A percentile compares a stretch with the other conserved stretches of the same genome.
Conservation (phyloP, 2,888 invertebrate genomes). For the Eretmocerus hayati region DNA sequence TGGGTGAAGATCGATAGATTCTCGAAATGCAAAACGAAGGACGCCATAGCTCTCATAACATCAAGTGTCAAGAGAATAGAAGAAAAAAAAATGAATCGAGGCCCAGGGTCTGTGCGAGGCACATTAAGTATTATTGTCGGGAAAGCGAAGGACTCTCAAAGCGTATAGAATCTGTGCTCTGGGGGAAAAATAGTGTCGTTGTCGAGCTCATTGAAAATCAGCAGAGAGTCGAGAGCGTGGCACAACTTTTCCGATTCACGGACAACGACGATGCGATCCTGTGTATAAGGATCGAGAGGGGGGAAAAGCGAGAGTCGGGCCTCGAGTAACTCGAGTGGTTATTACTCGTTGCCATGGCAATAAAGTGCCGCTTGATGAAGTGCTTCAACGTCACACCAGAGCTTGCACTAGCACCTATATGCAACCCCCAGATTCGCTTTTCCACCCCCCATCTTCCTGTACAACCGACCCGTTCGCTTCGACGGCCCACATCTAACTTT, state of each 20-base stretch:
- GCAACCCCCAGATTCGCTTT: conserved; percentile 14
- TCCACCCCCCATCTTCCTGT: neutral
- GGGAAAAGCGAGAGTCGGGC: conserved; percentile 5
- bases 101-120: neutral
- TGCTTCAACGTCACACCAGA: conserved; percentile 31
- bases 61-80: neutral
- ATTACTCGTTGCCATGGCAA: conserved; percentile 45
- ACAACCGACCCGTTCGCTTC: no score
- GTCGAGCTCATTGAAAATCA: conserved; percentile 16
- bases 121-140: conserved; percentile 4
- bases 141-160: conserved; percentile 7
- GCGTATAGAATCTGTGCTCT: no score
- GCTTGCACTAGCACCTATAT: conserved; percentile 24
- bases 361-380: conserved; percentile 46
- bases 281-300: conserved; percentile 1
- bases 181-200: no score
- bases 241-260: conserved; percentile 18
- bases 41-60: no score
- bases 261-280: no score
- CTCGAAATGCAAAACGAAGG: no score
- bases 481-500: conserved; percentile 4
- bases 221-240: neutral
- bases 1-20: no score
- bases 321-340: conserved; percentile 34
- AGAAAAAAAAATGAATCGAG: conserved; percentile 2